phyloP scores from a whole-genome alignment of 2,888 invertebrate genomes.

The Lomographa bimaculata region DNA sequence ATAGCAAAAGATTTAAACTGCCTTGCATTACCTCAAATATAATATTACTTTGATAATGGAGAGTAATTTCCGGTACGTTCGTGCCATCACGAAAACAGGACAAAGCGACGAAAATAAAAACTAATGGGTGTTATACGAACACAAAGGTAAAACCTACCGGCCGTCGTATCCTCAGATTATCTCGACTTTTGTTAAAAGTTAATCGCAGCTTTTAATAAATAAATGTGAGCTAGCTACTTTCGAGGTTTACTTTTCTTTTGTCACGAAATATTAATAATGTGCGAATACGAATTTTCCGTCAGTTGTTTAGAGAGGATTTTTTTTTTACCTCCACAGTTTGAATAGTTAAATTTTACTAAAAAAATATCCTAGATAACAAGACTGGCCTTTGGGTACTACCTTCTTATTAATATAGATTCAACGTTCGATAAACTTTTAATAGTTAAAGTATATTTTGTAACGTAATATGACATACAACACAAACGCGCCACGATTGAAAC shows the following conservation, averaged over 20 bases:
- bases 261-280: constrained; percentile 12
- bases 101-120: constrained; percentile 70
- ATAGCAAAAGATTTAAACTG: constrained; percentile 14
- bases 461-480: too few species aligned
- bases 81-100: constrained; percentile 45
- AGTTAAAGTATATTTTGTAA: too few species aligned
- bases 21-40: constrained; percentile 23
- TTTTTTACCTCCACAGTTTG: too few species aligned
- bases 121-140: constrained; percentile 60
- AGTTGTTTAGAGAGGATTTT: too few species aligned
- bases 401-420: too few species aligned
- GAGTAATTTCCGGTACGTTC: constrained; percentile 52
- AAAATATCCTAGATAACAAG: too few species aligned
- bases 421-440: too few species aligned
- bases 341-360: too few species aligned
- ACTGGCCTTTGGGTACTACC: too few species aligned
- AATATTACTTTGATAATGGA: constrained; percentile 29
- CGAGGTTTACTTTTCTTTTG: constrained; percentile 10
- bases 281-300: too few species aligned
- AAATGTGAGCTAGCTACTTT: constrained; percentile 12
- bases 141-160: constrained; percentile 44
- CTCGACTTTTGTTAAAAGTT: constrained; percentile 44
- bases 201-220: constrained; percentile 34
- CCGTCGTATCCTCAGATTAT: constrained; percentile 42
- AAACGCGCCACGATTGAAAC: too few species aligned